A percentile compares a stretch with the other conserved stretches of the same genome.
These are phyloP conservation scores for Aurelia sp. DNA, from an alignment of 30 jellyfish, hydroid and myxozoan genomes.

Conservation along the genomic window DNA sequence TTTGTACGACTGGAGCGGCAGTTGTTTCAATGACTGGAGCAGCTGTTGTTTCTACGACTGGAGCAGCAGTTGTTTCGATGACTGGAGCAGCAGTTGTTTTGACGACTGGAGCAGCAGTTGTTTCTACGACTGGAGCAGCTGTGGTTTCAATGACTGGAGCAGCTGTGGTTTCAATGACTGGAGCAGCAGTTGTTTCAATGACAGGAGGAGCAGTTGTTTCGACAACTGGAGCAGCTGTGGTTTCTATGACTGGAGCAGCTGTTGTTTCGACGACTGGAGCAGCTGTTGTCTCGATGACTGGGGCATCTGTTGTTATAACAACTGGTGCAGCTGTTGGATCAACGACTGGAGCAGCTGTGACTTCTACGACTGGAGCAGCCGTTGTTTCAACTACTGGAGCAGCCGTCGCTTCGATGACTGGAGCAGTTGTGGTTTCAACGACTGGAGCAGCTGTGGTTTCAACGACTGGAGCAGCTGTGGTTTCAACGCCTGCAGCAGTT, in stretches of 20 bases:
- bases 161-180: conserved; percentile 13
- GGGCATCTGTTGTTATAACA: conserved; percentile 32
- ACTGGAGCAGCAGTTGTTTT: conserved; percentile 50
- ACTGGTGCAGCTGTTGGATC: conserved; percentile 55
- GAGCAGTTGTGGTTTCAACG: conserved; percentile 45
- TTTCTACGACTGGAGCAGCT: conserved; percentile 41
- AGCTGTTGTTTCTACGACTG: conserved; percentile 33
- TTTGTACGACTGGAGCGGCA: too few relatives aligned
- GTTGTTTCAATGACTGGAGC: conserved; percentile 44
- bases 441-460: conserved; percentile 58
- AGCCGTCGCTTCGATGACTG: conserved; percentile 28
- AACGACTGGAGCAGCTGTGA: conserved; percentile 55
- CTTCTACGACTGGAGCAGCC: conserved; percentile 60
- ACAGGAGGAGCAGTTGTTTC: conserved; percentile 50
- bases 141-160: conserved; percentile 25
- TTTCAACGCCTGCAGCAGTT: conserved; percentile 21
- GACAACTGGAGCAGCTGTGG: conserved; percentile 45
- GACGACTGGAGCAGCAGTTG: conserved; percentile 27
- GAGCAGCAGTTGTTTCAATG: conserved; percentile 48
- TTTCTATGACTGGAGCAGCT: conserved; percentile 29
- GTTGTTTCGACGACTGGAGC: conserved; percentile 43
- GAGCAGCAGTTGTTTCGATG: conserved; percentile 62
- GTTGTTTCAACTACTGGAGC: conserved; percentile 57
- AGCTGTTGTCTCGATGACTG: conserved; percentile 19
- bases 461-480: conserved; percentile 38